phyloP scores from a whole-genome alignment of 37 sponge, comb jelly and placozoan species.

The Haliclona indistincta region DNA sequence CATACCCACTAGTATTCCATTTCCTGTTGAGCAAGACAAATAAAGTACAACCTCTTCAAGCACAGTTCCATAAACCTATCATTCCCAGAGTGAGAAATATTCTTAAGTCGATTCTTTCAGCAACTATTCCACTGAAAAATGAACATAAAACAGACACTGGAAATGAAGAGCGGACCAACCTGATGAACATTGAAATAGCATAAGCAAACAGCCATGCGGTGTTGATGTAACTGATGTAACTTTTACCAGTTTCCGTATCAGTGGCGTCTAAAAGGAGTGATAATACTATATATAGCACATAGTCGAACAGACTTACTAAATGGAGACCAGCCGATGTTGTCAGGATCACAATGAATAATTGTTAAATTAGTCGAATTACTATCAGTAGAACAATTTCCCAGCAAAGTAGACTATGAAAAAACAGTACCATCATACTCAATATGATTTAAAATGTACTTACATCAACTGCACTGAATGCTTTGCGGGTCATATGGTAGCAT shows the following conservation, averaged over 20 bases:
- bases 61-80: conserved; percentile 48
- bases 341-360: no score
- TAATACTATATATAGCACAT: neutral
- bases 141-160: neutral
- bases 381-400: no score
- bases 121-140: conserved; percentile 78
- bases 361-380: no score
- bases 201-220: conserved; percentile 71
- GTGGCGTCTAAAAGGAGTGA: neutral
- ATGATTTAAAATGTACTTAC: neutral
- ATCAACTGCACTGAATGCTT: conserved; percentile 62
- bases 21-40: conserved; percentile 30
- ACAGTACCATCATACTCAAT: neutral
- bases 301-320: conserved; percentile 36
- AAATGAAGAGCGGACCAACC: conserved; percentile 11
- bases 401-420: neutral
- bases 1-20: conserved; percentile 31
- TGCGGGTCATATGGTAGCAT: conserved; percentile 62
- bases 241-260: conserved; percentile 32
- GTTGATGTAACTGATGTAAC: conserved; percentile 57
- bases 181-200: conserved; percentile 66
- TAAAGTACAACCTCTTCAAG: neutral
- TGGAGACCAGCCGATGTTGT: conserved; percentile 51
- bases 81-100: conserved; percentile 90
- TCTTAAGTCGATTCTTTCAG: conserved; percentile 80